These are phyloP conservation scores for Habroteleia sp. DNA, from an alignment of 2,888 invertebrate genomes.

Conservation along the genomic window DNA sequence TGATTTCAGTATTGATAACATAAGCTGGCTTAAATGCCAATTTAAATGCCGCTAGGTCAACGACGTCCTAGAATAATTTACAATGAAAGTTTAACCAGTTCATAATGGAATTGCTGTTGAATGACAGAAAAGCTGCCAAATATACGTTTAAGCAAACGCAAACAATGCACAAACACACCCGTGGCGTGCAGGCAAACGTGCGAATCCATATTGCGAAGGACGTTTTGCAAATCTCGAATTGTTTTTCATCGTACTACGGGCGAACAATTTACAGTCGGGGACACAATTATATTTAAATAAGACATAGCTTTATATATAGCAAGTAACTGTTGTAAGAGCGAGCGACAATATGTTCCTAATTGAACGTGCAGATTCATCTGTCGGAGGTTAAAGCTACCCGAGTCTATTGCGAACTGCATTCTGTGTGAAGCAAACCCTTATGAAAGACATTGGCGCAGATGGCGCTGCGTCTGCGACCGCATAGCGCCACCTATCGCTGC, in stretches of 20 bases:
- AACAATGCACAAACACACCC: slow-evolving; percentile 9
- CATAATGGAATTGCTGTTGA: no score
- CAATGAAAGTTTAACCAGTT: no score
- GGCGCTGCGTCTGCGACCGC: no score
- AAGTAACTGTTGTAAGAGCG: slow-evolving; percentile 53
- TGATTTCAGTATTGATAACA: no score
- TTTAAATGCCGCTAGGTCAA: no score
- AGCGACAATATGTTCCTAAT: slow-evolving; percentile 69
- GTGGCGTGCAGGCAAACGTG: slow-evolving; percentile 1
- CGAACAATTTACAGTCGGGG: slow-evolving; percentile 38
- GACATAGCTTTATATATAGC: slow-evolving; percentile 33
- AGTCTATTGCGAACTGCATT: slow-evolving; percentile 10
- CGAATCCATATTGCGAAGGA: slow-evolving; percentile 5
- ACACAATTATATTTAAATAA: slow-evolving; percentile 50
- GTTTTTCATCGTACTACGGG: slow-evolving; percentile 35
- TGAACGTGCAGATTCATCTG: slow-evolving; percentile 39
- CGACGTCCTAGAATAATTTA: no score
- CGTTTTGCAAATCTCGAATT: slow-evolving; percentile 29
- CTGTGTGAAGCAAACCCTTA: not conserved
- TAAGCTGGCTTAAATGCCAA: no score
- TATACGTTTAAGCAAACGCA: slow-evolving; percentile 41
- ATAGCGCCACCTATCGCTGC: no score
- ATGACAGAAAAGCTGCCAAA: slow-evolving; percentile 54
- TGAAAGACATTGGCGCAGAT: not conserved
- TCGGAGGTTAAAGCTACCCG: slow-evolving; percentile 8